Base-by-base conservation (phyloP, 2,797 vertebrate genomes). In the Melanogrammus aeglefinus region DNA sequence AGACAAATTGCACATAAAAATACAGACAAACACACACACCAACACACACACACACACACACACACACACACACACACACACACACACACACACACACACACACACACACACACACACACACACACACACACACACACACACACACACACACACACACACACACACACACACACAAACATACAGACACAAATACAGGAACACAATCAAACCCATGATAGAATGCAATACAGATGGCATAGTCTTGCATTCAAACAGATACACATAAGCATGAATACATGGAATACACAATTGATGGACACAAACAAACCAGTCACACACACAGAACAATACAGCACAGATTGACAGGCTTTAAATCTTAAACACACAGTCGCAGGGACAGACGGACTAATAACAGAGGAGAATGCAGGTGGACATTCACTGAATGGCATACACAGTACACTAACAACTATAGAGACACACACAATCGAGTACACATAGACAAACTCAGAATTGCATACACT, bases 381-480 rank as follows among this genome's bases (percentile, higher is more conserved):
- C 57, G 10, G 21, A 63, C 21, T 18, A 9, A 63, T 63, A 63
- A 63, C 24, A 24, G 57, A 63, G 24, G n/a, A 24, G 21, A 63
- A 63, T 63, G 57, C n/a, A 63, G 57, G 21, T 63, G 57, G 57
- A 63, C 57, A 24, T 57, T 57, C 57, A 24, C 21, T 24, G 21
- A 4, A 63, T 24, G 24, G n/a, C 47, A 31, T 66, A 47, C 38
- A 35, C 72, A 78, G 41, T 75, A 82, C 80, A 82, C 77, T 13
- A 44, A 44, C 12, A 44, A 44, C 3, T 13, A 13, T 14, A 44
- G 31, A 66, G 27, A 24, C 39, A 18, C 27, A 35, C 57, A 47
- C 57, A 41, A 16, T 35, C 12, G 36, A 6, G 81, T 80, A 86
- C 44, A 78, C 75, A 82, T 78, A 21, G 71, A 39, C 31, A 63